Base-by-base conservation (phyloP, 2,113 vertebrate genomes). In the Bagarius yarrelli region DNA sequence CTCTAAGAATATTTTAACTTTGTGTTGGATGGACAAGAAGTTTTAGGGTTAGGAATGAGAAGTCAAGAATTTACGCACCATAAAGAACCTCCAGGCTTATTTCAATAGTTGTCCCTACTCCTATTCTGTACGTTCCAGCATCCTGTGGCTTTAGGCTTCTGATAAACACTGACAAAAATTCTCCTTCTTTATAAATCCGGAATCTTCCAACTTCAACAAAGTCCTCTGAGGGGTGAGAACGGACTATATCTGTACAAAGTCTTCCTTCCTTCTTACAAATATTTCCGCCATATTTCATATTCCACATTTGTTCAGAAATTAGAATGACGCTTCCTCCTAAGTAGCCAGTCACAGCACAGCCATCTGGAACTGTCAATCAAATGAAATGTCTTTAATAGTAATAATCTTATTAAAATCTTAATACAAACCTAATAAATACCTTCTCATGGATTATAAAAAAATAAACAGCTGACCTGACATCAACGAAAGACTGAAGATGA, bases 381-480 rank as follows among this genome's bases (percentile, higher is more conserved):
- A 60, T 32, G 11, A 19, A 23, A 36, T 79, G 14, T 76, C 4
- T 44, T 27, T 60, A 25, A 77, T 64, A 0, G 32, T 12, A 18
- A 47, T 53, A 30, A 19, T 27, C 15, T 32, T 19, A 74, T 23
- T 23, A 47, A 13, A 21, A 4, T 53, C 2, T 11, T 44, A 53
- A 53, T 27, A 15, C 8, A 40, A 40, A 4, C 36, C 19, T 71
- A 14, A 50, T 11, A 53, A 21, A 55, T 34, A 21, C 30, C 50
- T 55, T 55, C 3, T 21, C 8, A 9, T 70, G 1, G 15, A 1
- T 5, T 70, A n/a, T 16, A 73, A 13, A 21, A 32, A 50, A 55
- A 32, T 13, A 3, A 55, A 73, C 0, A 73, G 3, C 59, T 69
- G 67, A 83, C 76, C 82, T 83, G 82, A 32, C n/a, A 83, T 73